These are phyloP conservation scores for Lathronympha strigana DNA, from an alignment of 2,888 invertebrate species.

Conservation along the genomic window DNA sequence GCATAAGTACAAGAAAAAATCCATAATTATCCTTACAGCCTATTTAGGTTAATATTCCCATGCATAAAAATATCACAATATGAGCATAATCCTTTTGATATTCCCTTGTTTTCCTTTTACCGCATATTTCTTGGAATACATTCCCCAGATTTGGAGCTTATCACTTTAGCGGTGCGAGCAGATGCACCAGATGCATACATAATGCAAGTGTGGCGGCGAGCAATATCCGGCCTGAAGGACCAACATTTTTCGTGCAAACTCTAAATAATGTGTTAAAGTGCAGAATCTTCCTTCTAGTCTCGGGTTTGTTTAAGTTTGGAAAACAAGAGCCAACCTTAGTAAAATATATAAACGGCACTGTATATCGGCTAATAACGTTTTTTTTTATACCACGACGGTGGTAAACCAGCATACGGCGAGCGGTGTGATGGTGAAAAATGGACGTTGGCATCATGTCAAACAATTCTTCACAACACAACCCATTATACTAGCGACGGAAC, in stretches of 20 bases:
- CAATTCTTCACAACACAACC: too few relatives aligned
- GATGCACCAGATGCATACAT: constrained; percentile 20
- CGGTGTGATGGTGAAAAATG: too few relatives aligned
- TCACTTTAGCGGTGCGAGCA: constrained; percentile 5
- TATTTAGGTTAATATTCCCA: neutral
- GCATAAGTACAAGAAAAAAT: too few relatives aligned
- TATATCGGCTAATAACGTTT: too few relatives aligned
- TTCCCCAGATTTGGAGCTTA: constrained; percentile 22
- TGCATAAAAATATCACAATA: neutral
- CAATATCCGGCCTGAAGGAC: constrained; percentile 33
- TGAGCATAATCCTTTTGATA: neutral
- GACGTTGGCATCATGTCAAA: too few relatives aligned
- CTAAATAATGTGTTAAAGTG: constrained; percentile 6
- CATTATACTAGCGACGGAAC: too few relatives aligned
- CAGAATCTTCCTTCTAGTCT: neutral
- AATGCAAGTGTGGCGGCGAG: neutral
- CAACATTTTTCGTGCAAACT: constrained; percentile 16
- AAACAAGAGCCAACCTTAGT: neutral
- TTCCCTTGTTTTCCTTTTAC: neutral
- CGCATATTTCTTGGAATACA: neutral
- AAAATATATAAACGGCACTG: neutral
- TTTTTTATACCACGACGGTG: too few relatives aligned
- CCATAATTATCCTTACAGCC: too few relatives aligned
- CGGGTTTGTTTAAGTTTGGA: neutral
- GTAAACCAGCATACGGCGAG: too few relatives aligned